Percentiles rank a stretch among this genome's conserved stretches.
Evolutionary conservation across 2,797 vertebrate species (phyloP).

Genomic region (Gymnoscopelus braueri): DNA sequence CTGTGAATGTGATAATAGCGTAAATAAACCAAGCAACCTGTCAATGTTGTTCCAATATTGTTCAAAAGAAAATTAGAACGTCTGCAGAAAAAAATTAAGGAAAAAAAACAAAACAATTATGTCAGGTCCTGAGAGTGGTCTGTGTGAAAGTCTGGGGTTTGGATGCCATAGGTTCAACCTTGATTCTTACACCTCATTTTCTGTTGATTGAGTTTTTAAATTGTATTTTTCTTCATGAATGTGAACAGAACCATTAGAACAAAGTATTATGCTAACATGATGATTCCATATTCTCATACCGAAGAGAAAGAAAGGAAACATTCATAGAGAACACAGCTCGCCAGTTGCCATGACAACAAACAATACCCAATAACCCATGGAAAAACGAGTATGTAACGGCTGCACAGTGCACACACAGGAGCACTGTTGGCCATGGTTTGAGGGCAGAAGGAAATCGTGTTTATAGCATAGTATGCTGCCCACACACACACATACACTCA

Average conservation of each 20-base stretch:
- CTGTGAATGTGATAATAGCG: too few species aligned
- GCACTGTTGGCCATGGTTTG: constrained; percentile 66
- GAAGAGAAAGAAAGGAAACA: constrained; percentile 52
- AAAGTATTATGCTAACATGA: background rate
- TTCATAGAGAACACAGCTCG: constrained; percentile 57
- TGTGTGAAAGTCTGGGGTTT: constrained; percentile 23
- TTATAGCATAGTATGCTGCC: constrained; percentile 51
- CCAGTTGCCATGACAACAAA: constrained; percentile 82
- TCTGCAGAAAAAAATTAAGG: too few species aligned
- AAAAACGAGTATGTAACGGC: constrained; percentile 43
- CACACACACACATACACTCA: constrained; percentile 20
- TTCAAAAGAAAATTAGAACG: too few species aligned
- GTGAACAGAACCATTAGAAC: too few species aligned
- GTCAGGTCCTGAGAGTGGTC: constrained; percentile 7
- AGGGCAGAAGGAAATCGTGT: constrained; percentile 70
- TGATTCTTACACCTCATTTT: constrained; percentile 23
- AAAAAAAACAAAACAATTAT: too few species aligned
- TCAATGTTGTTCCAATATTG: too few species aligned
- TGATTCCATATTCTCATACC: constrained; percentile 38
- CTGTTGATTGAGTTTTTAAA: constrained; percentile 37
- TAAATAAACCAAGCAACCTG: too few species aligned
- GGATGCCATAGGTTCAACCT: constrained; percentile 20
- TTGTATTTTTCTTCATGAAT: too few species aligned
- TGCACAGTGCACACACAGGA: constrained; percentile 47
- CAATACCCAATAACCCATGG: constrained; percentile 72